Conservation (phyloP, 2,113 vertebrate species). For the Hippotragus niger region DNA sequence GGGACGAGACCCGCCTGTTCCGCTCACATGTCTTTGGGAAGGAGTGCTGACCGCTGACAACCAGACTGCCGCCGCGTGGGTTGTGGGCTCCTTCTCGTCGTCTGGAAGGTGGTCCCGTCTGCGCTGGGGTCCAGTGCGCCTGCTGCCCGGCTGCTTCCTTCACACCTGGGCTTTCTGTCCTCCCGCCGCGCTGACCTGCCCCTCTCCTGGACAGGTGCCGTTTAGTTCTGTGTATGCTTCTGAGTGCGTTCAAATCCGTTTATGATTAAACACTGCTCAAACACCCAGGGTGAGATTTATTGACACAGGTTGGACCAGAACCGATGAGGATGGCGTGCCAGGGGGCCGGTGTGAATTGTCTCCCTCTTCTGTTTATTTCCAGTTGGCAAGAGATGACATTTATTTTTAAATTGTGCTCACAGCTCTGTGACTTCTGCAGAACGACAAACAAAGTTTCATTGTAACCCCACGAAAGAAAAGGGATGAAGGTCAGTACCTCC, state of each 20-base stretch:
- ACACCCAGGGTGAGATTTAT: slow-evolving; percentile 60
- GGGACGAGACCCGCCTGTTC: neutral
- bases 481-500: neutral
- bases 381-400: slow-evolving; percentile 20
- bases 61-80: fast-evolving
- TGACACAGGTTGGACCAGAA: slow-evolving; percentile 68
- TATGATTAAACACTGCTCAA: slow-evolving; percentile 77
- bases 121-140: neutral
- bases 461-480: neutral
- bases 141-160: neutral
- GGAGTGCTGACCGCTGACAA: fast-evolving
- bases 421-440: neutral
- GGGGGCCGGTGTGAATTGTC: neutral
- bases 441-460: slow-evolving; percentile 1
- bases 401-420: slow-evolving; percentile 35
- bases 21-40: neutral
- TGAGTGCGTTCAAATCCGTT: slow-evolving; percentile 55
- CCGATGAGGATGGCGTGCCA: neutral
- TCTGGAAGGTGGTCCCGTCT: neutral
- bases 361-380: slow-evolving; percentile 18
- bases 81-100: fast-evolving
- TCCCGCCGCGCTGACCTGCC: neutral
- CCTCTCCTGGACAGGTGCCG: neutral
- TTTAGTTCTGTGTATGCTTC: slow-evolving; percentile 44
- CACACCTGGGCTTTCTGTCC: neutral